phyloP scores from a whole-genome alignment of 2,888 invertebrate genomes.

The Metacarcinus magister region DNA sequence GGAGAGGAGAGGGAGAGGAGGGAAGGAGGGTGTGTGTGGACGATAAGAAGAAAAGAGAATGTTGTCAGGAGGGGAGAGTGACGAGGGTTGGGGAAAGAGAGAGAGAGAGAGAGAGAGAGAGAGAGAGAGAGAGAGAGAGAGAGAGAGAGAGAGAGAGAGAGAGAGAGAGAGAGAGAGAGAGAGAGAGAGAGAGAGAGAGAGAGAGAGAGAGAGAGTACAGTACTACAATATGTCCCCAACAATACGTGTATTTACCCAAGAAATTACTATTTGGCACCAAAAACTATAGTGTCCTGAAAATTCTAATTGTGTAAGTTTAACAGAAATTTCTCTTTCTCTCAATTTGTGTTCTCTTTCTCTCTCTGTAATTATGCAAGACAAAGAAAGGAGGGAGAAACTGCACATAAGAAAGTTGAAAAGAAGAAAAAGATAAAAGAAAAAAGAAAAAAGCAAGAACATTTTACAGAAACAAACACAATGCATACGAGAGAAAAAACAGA shows the following conservation, averaged over 20 bases:
- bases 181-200: background rate
- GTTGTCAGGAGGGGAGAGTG: background rate
- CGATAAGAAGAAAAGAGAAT: background rate
- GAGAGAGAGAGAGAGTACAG: background rate
- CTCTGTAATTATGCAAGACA: background rate
- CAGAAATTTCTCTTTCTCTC: background rate
- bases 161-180: background rate
- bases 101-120: constrained; percentile 41
- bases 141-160: background rate
- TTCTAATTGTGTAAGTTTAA: too few species aligned
- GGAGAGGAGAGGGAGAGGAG: background rate
- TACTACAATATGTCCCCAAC: too few species aligned
- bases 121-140: background rate
- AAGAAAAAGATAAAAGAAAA: background rate
- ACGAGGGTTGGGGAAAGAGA: background rate
- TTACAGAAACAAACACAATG: background rate
- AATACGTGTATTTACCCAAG: background rate
- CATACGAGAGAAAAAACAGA: background rate
- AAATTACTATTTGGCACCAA: too few species aligned
- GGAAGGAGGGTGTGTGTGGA: background rate
- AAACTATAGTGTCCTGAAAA: too few species aligned
- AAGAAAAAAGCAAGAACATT: too few species aligned
- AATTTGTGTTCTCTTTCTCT: background rate
- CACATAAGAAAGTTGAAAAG: background rate
- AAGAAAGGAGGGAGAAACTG: background rate